These are phyloP conservation scores for Phania funesta DNA, from an alignment of 2,888 invertebrate genomes.

Conservation along the genomic window DNA sequence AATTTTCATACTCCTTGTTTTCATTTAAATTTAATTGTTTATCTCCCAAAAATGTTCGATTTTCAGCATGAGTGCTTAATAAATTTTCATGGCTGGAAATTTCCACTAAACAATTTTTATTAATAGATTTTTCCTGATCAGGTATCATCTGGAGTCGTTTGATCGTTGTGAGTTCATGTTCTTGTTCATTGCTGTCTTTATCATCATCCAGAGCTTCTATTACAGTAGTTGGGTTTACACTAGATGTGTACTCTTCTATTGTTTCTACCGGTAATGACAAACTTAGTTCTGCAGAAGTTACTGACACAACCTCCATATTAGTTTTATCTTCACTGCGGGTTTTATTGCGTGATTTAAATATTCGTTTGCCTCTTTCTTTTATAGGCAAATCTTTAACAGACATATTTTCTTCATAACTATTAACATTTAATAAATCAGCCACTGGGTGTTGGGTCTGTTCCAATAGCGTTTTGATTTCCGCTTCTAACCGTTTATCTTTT, in stretches of 20 bases:
- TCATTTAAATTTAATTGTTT: constrained; percentile 35
- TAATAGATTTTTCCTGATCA: not conserved
- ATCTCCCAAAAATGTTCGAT: constrained; percentile 5
- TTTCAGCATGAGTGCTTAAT: not conserved
- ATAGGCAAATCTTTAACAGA: constrained; percentile 77
- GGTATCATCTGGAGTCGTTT: not conserved
- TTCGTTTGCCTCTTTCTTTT: constrained; percentile 79
- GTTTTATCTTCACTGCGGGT: constrained; percentile 68
- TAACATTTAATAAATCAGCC: constrained; percentile 35
- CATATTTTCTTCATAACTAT: constrained; percentile 63
- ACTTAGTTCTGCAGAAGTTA: not conserved
- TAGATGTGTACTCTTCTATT: not conserved
- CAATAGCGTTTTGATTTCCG: constrained; percentile 84
- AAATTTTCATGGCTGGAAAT: not conserved
- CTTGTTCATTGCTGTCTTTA: not conserved
- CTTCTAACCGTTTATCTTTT: constrained; percentile 78
- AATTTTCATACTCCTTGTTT: constrained; percentile 32
- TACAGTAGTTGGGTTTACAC: not conserved
- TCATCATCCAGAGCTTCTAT: not conserved
- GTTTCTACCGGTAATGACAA: not conserved
- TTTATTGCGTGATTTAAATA: constrained; percentile 79
- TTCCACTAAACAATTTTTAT: not conserved
- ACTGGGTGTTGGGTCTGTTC: constrained; percentile 81
- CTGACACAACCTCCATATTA: constrained; percentile 31
- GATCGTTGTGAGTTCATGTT: not conserved